Conservation (phyloP, 2,113 vertebrate genomes). For the Turdus rufiventris region DNA sequence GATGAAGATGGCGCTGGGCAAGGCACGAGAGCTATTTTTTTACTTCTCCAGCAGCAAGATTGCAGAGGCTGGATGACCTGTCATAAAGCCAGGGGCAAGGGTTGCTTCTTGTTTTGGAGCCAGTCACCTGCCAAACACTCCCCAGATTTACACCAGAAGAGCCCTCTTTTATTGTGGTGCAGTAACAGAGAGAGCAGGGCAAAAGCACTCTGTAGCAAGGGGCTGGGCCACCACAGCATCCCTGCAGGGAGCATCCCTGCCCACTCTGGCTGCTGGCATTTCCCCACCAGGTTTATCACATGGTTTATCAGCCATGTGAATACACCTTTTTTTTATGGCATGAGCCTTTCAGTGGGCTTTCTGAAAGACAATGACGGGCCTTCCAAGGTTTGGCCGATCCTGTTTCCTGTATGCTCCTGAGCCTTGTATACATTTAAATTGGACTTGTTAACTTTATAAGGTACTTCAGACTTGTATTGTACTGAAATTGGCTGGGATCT, state of each 20-base stretch:
- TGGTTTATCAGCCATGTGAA: conserved; percentile 5
- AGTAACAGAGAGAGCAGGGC: neutral
- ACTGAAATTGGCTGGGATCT: conserved; percentile 78
- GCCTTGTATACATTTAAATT: conserved; percentile 58
- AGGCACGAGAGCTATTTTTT: neutral
- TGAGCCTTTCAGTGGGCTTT: conserved; percentile 19
- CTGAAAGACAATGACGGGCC: conserved; percentile 35
- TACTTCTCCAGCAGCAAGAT: neutral
- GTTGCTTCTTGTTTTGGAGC: neutral
- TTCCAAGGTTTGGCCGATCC: conserved; percentile 16
- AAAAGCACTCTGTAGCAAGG: accelerated
- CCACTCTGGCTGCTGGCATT: neutral
- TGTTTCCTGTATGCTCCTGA: conserved; percentile 35
- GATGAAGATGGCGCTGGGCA: neutral
- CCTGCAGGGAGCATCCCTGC: neutral
- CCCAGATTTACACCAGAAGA: neutral
- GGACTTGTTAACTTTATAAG: conserved; percentile 70
- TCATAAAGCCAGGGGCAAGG: neutral
- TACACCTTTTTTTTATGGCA: conserved; percentile 29
- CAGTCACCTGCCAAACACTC: neutral
- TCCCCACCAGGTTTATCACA: neutral
- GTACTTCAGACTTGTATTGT: conserved; percentile 68
- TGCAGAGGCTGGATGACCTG: neutral
- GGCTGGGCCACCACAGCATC: neutral
- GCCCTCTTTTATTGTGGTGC: neutral